A percentile compares a stretch with the other conserved stretches of the same genome.
These are phyloP conservation scores for Syngnathus floridae DNA, from an alignment of 2,113 vertebrate species.

Conservation along the genomic window DNA sequence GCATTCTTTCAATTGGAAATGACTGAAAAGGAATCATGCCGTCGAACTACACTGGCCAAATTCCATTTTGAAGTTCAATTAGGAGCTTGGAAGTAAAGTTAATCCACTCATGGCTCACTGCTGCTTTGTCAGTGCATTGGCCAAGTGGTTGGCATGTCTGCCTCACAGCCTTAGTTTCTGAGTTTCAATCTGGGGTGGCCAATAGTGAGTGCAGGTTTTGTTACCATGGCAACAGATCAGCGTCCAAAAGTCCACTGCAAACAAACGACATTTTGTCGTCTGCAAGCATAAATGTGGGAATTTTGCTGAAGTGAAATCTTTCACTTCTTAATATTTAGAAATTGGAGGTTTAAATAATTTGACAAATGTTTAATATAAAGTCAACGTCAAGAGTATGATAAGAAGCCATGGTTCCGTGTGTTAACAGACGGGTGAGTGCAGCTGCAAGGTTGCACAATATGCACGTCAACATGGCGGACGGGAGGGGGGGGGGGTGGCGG, in stretches of 20 bases:
- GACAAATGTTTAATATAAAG: background rate
- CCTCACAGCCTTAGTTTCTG: background rate
- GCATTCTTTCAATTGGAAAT: background rate
- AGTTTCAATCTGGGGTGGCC: background rate
- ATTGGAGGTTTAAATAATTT: background rate
- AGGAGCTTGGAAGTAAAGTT: background rate
- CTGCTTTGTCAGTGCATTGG: background rate
- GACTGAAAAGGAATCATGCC: background rate
- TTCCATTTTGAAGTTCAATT: background rate
- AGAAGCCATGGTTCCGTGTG: background rate
- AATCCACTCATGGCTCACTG: background rate
- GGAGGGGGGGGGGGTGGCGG: conserved; percentile 9
- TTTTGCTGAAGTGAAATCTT: background rate
- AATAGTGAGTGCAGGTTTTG: background rate
- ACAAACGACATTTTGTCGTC: too few relatives aligned
- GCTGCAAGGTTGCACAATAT: background rate
- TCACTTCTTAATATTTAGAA: background rate
- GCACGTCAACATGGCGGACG: conserved; percentile 4
- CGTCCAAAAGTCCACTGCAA: background rate
- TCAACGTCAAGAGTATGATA: background rate
- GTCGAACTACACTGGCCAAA: background rate
- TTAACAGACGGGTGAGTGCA: background rate
- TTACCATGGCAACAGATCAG: background rate
- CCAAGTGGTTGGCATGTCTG: background rate
- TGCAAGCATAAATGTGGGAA: background rate